Evolutionary conservation across 1,140 invertebrate genomes (phyloP), one percentile per base, ranked within the genome.

Genomic region (Tetramorium alpestre): DNA sequence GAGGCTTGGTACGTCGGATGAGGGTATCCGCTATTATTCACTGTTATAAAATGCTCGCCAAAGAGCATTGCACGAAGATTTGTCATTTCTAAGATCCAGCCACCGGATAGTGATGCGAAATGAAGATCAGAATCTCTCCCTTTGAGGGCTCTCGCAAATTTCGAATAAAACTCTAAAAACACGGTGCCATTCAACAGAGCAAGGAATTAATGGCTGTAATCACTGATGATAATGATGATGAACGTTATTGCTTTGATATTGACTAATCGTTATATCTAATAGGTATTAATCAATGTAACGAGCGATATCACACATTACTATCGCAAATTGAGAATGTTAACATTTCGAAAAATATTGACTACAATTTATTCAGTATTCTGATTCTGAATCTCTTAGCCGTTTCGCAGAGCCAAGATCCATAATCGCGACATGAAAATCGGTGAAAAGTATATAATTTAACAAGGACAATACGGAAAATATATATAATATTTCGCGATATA

Each of bases 1-100:
- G 51, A 87, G 69, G 88, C 89, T 92, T 89, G 88, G 73, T 92
- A 91, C 91, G 78, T 93, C 86, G 88, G 89, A 90, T 88, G 91
- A 86, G 58, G 88, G 73, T 91, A 91, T 81, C 86, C 87, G 91
- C 89, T 91, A 90, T 41, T 28, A 22, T 93, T 86, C 89, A 89
- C 88, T 89, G 92, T 92, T 86, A 88, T 88, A 87, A 90, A 86
- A 67, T 85, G 78, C 78, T 69, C 89, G 62, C 28, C 44, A 87
- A 25, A 82, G 22, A 70, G 18, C 78, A 28, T 54, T 49, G 49
- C 22, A 51, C 58, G 51, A 69, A 86, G 28, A 77, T 76, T 64
- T n/a, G 11, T 44, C 62, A 65, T 80, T 67, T 86, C n/a, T 80
- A 67, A 41, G n/a, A 54, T 18, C 11, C 60, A 44, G n/a, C n/a